phyloP scores from a whole-genome alignment of 2,888 invertebrate species.

The Argyra leucocephala region DNA sequence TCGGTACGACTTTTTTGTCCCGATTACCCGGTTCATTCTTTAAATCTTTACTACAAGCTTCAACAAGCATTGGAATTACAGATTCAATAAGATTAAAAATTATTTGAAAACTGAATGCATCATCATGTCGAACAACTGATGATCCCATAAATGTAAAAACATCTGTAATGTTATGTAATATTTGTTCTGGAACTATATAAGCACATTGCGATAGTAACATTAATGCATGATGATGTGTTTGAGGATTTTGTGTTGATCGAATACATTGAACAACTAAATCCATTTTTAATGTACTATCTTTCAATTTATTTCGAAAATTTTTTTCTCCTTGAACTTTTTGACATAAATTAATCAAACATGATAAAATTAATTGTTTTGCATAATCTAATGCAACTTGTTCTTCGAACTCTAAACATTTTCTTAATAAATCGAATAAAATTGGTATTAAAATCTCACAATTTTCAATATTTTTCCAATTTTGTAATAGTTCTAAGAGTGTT shows the following conservation, averaged over 20 bases:
- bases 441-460: slow-evolving; percentile 60
- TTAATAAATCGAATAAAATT: slow-evolving; percentile 65
- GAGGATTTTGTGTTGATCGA: slow-evolving; percentile 82
- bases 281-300: slow-evolving; percentile 43
- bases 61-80: slow-evolving; percentile 74
- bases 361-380: slow-evolving; percentile 74
- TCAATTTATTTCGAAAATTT: slow-evolving; percentile 39
- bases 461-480: slow-evolving; percentile 70
- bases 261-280: slow-evolving; percentile 69
- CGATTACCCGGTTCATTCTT: slow-evolving; percentile 26
- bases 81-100: slow-evolving; percentile 83
- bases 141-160: slow-evolving; percentile 98
- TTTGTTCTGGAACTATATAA: slow-evolving; percentile 66
- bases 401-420: slow-evolving; percentile 69
- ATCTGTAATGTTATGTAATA: slow-evolving; percentile 87
- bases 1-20: slow-evolving; percentile 50
- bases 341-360: slow-evolving; percentile 64
- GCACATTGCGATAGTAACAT: slow-evolving; percentile 73
- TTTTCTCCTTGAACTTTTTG: slow-evolving; percentile 44
- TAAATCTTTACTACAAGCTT: slow-evolving; percentile 34
- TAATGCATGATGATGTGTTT: slow-evolving; percentile 89
- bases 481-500: slow-evolving; percentile 71
- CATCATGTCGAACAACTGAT: slow-evolving; percentile 83
- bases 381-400: slow-evolving; percentile 78
- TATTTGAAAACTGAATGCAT: slow-evolving; percentile 89